phyloP scores from a whole-genome alignment of 2,797 vertebrate genomes.

The Sebastiscus tertius region DNA sequence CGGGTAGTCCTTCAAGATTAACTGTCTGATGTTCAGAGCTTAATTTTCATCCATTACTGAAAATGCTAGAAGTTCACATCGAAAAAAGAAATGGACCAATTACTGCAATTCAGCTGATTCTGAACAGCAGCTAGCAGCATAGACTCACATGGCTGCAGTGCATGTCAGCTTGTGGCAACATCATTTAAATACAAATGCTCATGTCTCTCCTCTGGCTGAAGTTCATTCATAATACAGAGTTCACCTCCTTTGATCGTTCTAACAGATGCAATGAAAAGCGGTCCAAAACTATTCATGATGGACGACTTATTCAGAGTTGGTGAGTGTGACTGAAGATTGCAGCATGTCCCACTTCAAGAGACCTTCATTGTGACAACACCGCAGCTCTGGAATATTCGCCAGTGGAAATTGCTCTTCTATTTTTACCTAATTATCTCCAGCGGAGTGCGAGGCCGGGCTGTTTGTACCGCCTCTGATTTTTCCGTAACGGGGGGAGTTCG shows the following conservation, averaged over 20 bases:
- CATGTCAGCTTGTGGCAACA: background rate
- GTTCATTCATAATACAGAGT: conserved; percentile 7
- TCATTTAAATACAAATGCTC: background rate
- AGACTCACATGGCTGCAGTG: background rate
- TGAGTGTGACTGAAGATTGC: background rate
- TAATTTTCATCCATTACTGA: background rate
- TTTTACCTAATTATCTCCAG: conserved; percentile 64
- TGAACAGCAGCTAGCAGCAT: background rate
- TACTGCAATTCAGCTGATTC: background rate
- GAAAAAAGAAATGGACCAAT: background rate
- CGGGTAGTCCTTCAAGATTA: background rate
- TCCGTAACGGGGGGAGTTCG: conserved; percentile 6
- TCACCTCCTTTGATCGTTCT: background rate
- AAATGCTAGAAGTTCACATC: background rate
- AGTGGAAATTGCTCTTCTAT: conserved; percentile 65
- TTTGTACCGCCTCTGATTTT: conserved; percentile 39
- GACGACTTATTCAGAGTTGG: background rate
- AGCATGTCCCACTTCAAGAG: conserved; percentile 25
- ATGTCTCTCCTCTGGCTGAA: background rate
- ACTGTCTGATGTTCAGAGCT: background rate
- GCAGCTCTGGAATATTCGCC: conserved; percentile 27
- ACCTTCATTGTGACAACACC: conserved; percentile 9
- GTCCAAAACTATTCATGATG: background rate
- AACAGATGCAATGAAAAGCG: background rate
- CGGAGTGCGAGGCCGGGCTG: conserved; percentile 31